Evolutionary conservation across 2,797 vertebrate species (phyloP).

Genomic region (Protonibea diacanthus): DNA sequence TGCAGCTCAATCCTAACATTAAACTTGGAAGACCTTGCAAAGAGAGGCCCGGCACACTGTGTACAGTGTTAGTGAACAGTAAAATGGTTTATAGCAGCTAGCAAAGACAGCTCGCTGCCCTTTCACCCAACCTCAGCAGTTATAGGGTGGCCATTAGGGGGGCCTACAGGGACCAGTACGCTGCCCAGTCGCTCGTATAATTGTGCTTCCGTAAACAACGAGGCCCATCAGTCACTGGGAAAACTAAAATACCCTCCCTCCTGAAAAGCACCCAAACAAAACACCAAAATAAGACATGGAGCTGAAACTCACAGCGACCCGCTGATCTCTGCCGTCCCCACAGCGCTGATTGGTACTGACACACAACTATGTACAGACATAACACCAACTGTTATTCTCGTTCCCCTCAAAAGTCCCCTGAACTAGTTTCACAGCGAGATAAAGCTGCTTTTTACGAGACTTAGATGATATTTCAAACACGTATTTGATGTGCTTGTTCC

Average conservation of each 20-base stretch:
- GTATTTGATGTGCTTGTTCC: neutral
- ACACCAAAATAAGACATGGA: conserved; percentile 67
- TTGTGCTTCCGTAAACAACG: conserved; percentile 76
- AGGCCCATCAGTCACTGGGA: conserved; percentile 66
- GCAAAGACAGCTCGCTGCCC: conserved; percentile 46
- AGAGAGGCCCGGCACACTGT: conserved; percentile 46
- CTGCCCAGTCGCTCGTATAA: conserved; percentile 69
- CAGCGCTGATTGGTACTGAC: conserved; percentile 36
- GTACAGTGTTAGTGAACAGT: conserved; percentile 48
- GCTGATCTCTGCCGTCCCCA: conserved; percentile 55
- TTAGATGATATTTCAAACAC: neutral
- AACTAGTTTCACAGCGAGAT: conserved; percentile 1
- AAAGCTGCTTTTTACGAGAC: neutral
- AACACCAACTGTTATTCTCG: conserved; percentile 17
- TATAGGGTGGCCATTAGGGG: conserved; percentile 41
- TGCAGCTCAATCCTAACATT: conserved; percentile 33
- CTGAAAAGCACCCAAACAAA: conserved; percentile 71
- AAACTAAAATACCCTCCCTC: conserved; percentile 65
- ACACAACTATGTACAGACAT: conserved; percentile 37
- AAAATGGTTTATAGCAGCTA: conserved; percentile 63
- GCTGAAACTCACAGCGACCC: conserved; percentile 58
- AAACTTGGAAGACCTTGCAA: conserved; percentile 41
- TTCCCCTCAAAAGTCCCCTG: neutral
- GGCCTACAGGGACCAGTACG: conserved; percentile 45
- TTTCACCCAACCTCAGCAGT: conserved; percentile 40